Base-by-base conservation (phyloP, 2,113 vertebrate genomes). In the Varanus komodoensis region DNA sequence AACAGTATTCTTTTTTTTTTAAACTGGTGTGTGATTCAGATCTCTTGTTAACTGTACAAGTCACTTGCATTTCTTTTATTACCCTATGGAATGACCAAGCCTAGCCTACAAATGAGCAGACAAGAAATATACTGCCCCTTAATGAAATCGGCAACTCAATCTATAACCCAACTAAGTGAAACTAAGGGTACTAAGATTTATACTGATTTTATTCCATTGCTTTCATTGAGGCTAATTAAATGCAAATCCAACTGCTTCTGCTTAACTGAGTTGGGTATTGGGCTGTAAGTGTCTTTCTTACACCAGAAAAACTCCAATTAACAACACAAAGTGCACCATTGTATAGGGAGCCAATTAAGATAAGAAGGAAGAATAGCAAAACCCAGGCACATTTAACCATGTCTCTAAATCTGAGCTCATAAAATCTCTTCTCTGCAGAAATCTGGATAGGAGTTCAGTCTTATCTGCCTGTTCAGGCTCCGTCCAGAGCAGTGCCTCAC, bases 1-100 rank as follows among this genome's bases (percentile, higher is more conserved):
- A 87, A 48, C 5, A 57, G 69, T 57, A 38, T 29, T 29, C 68
- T 74, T 54, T 44, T 44, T 44, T 44, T 44, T 44, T 44, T 44
- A 44, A 44, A 9, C 19, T 29, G 64, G 92, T 89, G 79, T 69
- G 92, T 94, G 87, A 87, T 71, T 92, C n/a, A 88, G 78, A 27
- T 34, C 27, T 32, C 71, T 32, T 54, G n/a, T 82, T 87, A 83
- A 23, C 19, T 52, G 50, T 6, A 17, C 6, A 83, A 44, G 64
- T 87, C 52, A 64, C 17, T 14, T 82, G 25, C 4, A 67, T 82
- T 50, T 21, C 2, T 21, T 75, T 54, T 64, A 38, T 82, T 82
- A 64, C 3, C 34, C 14, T 64, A 67, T 4, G 6, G 44, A 50
- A 25, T 27, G 50, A 25, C 25, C 48, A 83, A 38, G 83, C 48